A percentile compares a stretch with the other conserved stretches of the same genome.
Conservation (phyloP, 1,140 invertebrate species). For the Ceratitis capitata region DNA sequence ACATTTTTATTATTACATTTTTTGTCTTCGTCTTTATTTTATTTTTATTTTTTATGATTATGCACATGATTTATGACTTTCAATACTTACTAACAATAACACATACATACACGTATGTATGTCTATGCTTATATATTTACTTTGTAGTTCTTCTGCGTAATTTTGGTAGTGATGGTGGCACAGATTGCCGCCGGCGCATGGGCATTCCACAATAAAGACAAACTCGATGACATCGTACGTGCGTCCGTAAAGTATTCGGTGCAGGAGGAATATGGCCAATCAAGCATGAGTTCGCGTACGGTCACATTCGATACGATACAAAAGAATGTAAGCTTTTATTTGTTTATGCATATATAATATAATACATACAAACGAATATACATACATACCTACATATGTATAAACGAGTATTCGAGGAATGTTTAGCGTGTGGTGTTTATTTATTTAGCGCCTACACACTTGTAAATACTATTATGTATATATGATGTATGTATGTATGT, state of each 20-base stretch:
- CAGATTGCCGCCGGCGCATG: slow-evolving; percentile 80
- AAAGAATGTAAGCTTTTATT: slow-evolving; percentile 67
- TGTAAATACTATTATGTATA: too few species aligned
- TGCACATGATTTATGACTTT: slow-evolving; percentile 42
- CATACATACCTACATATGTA: not conserved
- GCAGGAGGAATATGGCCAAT: slow-evolving; percentile 74
- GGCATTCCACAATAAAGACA: slow-evolving; percentile 75
- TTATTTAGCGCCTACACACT: too few species aligned
- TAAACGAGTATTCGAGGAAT: not conserved
- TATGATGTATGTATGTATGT: not conserved
- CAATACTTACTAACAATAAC: too few species aligned
- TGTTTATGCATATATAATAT: not conserved
- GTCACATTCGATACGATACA: slow-evolving; percentile 78
- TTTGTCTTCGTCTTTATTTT: not conserved
- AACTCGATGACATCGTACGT: slow-evolving; percentile 73
- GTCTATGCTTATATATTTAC: too few species aligned
- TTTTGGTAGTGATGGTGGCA: slow-evolving; percentile 81
- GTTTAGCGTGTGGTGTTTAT: too few species aligned
- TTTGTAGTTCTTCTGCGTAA: slow-evolving; percentile 77
- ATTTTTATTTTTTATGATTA: not conserved
- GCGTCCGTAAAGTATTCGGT: slow-evolving; percentile 74
- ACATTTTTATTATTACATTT: slow-evolving; percentile 20
- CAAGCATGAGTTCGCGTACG: slow-evolving; percentile 70
- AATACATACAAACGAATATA: not conserved
- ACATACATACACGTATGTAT: too few species aligned